Conservation (phyloP, 2,888 invertebrate species). For the Papilio elwesi region DNA sequence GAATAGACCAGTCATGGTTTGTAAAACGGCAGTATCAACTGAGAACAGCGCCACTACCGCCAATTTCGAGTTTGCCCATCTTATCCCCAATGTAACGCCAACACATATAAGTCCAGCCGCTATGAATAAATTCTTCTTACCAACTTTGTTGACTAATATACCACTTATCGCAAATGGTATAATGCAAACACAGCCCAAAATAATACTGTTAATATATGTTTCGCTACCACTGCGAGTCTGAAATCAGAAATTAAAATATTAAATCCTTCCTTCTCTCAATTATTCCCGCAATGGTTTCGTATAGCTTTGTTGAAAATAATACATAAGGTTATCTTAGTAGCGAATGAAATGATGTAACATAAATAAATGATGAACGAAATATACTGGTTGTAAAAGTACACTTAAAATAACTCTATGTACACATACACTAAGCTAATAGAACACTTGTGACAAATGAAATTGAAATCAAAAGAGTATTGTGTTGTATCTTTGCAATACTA, state of each 20-base stretch:
- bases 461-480: no score
- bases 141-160: conserved; percentile 62
- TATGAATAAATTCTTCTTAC: conserved; percentile 62
- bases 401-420: no score
- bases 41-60: conserved; percentile 62
- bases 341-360: no score
- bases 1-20: conserved; percentile 58
- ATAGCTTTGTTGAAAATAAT: neutral
- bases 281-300: neutral
- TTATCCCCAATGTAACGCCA: conserved; percentile 52
- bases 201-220: conserved; percentile 71
- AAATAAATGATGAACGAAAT: no score
- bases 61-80: conserved; percentile 58
- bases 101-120: conserved; percentile 51
- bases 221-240: conserved; percentile 66
- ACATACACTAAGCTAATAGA: no score
- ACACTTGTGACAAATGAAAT: no score
- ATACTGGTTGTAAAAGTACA: no score
- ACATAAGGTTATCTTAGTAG: no score
- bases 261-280: neutral
- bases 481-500: no score
- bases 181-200: conserved; percentile 58
- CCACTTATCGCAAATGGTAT: conserved; percentile 49
- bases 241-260: conserved; percentile 27
- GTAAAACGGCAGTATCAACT: conserved; percentile 53